These are phyloP conservation scores for Drosophila maculinotata DNA, from an alignment of 2,888 invertebrate species.

Conservation along the genomic window DNA sequence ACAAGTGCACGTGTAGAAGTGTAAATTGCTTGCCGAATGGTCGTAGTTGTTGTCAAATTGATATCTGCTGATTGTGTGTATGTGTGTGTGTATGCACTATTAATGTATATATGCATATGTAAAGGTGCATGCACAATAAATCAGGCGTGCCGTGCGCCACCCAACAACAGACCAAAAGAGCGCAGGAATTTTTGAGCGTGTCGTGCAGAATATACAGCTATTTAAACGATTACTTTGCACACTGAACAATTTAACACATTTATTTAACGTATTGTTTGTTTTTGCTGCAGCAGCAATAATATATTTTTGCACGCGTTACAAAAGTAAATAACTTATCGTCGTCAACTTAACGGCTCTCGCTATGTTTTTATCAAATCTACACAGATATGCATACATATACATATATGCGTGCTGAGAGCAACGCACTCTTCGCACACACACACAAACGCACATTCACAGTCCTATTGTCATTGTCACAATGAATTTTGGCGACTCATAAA, in stretches of 20 bases:
- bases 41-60: conserved; percentile 11
- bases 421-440: conserved; percentile 9
- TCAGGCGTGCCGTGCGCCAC: conserved; percentile 42
- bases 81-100: conserved; percentile 18
- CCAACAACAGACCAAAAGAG: conserved; percentile 24
- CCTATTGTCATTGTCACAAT: conserved; percentile 3
- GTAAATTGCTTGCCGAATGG: conserved; percentile 24
- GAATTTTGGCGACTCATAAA: conserved; percentile 24
- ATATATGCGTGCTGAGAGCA: conserved; percentile 8
- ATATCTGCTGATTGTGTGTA: conserved; percentile 20
- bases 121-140: conserved; percentile 30
- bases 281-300: too few species aligned
- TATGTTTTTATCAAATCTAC: conserved; percentile 46
- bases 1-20: conserved; percentile 40
- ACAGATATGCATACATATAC: conserved; percentile 9
- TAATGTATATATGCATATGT: conserved; percentile 9
- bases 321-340: conserved; percentile 35
- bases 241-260: conserved; percentile 1
- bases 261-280: too few species aligned
- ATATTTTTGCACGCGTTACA: conserved; percentile 58
- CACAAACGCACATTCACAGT: conserved; percentile 6
- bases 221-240: conserved; percentile 27
- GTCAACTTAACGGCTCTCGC: conserved; percentile 41
- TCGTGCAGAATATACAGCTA: conserved; percentile 31
- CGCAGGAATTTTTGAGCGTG: conserved; percentile 48